phyloP scores from a whole-genome alignment of 2,797 vertebrate species.

The Odontamblyopus rebecca region DNA sequence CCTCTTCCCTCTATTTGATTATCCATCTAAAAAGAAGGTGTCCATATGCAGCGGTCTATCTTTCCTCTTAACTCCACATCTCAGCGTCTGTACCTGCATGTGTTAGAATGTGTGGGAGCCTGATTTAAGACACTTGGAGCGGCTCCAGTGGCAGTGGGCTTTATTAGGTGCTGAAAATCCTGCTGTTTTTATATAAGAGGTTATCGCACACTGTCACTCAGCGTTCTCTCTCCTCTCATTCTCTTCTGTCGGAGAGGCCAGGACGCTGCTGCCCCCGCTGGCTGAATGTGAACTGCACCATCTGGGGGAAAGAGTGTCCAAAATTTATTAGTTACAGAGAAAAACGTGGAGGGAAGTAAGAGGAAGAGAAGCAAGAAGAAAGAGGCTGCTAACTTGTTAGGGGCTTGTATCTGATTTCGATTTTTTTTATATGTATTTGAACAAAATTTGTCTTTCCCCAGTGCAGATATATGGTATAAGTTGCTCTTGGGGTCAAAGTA shows the following conservation, averaged over 20 bases:
- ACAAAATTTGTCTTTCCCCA: no score
- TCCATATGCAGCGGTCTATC: neutral
- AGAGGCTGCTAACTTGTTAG: neutral
- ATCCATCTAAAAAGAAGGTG: neutral
- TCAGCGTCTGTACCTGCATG: neutral
- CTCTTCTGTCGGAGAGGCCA: conserved; percentile 43
- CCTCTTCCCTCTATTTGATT: neutral
- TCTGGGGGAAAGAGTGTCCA: conserved; percentile 69
- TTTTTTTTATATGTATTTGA: no score
- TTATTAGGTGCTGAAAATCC: conserved; percentile 21
- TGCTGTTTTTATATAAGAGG: conserved; percentile 39
- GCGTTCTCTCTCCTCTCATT: conserved; percentile 22
- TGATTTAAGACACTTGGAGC: conserved; percentile 1
- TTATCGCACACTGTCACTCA: conserved; percentile 45
- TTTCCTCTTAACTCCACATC: neutral
- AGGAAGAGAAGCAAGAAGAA: conserved; percentile 2
- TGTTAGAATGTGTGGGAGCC: neutral
- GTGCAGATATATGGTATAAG: no score
- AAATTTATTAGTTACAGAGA: conserved; percentile 67
- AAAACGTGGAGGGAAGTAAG: conserved; percentile 35
- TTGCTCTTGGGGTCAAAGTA: no score
- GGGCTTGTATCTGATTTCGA: no score
- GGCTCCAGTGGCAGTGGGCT: neutral
- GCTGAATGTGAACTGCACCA: conserved; percentile 57
- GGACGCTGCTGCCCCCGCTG: conserved; percentile 43